Evolutionary conservation across 2,888 invertebrate species (phyloP), one percentile per base, ranked within the genome.

Genomic region (Melanotus villosus): DNA sequence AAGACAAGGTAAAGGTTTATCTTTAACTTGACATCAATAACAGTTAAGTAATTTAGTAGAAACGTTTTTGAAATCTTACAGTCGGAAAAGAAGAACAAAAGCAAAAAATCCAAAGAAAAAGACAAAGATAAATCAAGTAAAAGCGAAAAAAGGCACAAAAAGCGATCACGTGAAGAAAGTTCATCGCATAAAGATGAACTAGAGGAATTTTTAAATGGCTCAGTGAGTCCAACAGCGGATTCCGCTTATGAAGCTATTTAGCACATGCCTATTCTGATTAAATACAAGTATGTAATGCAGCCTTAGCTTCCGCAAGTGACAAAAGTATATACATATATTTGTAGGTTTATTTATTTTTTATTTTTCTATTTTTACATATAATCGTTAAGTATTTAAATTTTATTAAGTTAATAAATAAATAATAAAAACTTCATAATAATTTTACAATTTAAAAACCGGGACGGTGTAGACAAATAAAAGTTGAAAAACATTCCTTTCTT

Each of bases 221-320:
- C 86, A 73, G 72, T 87, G 76, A 80, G 88, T 83, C 79, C 89
- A 82, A 82, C 88, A 75, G 81, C 87, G 82, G 86, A 90, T 71
- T 84, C 86, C 45, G 88, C 89, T 43, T 90, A 90, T 77, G 90
- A 90, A 81, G 89, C 89, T 73, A 87, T 90, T 80, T 90, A 87
- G 80, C 64, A 64, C 12, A 68, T 68, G 57, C 68, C 68, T 23
- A 26, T 50, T 16, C 14, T 64, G 16, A 56, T 64, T 1, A 62
- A 62, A 45, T 67, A 67, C 45, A 67, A 62, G 26, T 63, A 64
- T 58, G 38, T 58, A 47, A 10, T 14, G 50, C 58, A 59, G 50
- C 26, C 56, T 43, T 64, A 64, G 54, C 64, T 52, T 64, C 64
- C 21, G 19, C 32, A 64, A 23, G 1, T 30, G 45, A 59, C 18